phyloP scores from a whole-genome alignment of 2,888 invertebrate genomes.

The Congeria kusceri region DNA sequence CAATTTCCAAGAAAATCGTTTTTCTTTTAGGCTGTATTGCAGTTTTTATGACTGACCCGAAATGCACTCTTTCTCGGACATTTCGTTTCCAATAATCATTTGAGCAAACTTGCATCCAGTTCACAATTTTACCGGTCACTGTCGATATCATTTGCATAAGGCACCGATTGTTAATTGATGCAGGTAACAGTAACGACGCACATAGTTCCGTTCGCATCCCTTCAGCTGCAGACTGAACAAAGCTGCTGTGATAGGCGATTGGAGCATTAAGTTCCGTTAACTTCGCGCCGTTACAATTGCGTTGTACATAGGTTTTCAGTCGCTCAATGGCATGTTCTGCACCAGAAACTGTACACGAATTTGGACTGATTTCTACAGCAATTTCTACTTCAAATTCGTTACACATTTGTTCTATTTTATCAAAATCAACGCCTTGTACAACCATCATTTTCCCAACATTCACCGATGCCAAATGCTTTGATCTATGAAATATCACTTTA shows the following conservation, averaged over 20 bases:
- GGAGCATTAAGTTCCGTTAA: constrained; percentile 46
- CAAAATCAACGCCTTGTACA: constrained; percentile 49
- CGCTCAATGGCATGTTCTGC: constrained; percentile 36
- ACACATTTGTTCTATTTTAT: constrained; percentile 49
- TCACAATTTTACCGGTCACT: constrained; percentile 64
- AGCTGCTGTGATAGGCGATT: constrained; percentile 68
- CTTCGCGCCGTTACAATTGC: constrained; percentile 16
- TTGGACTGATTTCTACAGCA: constrained; percentile 68
- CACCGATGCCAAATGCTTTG: constrained; percentile 51
- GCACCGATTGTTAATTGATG: neutral
- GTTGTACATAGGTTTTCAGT: constrained; percentile 32
- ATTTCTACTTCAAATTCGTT: constrained; percentile 42
- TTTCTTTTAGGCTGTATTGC: constrained; percentile 24
- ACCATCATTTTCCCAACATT: constrained; percentile 69
- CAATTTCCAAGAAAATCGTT: constrained; percentile 76
- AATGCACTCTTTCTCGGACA: constrained; percentile 70
- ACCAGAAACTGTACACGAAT: constrained; percentile 70
- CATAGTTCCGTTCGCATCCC: constrained; percentile 51
- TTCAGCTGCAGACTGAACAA: constrained; percentile 48
- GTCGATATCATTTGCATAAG: constrained; percentile 23
- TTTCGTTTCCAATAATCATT: constrained; percentile 74
- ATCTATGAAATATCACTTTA: constrained; percentile 67
- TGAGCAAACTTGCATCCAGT: constrained; percentile 46
- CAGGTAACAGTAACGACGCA: neutral
- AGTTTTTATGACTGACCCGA: constrained; percentile 62